Conservation (phyloP, 2,113 vertebrate species). For the Halichoeres trimaculatus region DNA sequence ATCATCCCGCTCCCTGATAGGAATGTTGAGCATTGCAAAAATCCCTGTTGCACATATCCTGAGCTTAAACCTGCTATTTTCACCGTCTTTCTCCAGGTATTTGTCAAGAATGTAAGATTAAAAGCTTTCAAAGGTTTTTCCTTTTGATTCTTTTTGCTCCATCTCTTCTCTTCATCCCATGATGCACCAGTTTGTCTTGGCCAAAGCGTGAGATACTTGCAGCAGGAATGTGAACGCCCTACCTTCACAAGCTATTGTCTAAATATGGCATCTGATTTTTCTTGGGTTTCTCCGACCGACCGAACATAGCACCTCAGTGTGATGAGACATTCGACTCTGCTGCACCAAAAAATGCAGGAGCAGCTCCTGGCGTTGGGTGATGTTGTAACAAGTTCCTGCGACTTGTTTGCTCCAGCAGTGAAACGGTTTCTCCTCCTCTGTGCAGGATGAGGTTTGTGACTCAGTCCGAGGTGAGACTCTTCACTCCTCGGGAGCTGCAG, state of each 20-base stretch:
- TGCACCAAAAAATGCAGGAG: background rate
- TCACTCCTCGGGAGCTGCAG: slow-evolving; percentile 2
- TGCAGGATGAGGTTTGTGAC: slow-evolving; percentile 10
- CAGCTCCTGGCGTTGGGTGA: background rate
- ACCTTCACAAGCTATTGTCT: slow-evolving; percentile 48
- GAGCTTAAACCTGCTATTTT: background rate
- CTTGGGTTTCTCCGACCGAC: slow-evolving; percentile 12
- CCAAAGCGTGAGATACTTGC: slow-evolving; percentile 14
- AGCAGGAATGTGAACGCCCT: slow-evolving; percentile 54
- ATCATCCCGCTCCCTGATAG: slow-evolving; percentile 32
- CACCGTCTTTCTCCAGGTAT: slow-evolving; percentile 6
- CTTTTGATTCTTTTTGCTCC: background rate
- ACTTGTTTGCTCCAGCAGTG: background rate
- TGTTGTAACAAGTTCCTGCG: slow-evolving; percentile 33
- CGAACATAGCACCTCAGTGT: slow-evolving; percentile 19
- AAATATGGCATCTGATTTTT: slow-evolving; percentile 52
- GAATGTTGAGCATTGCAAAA: slow-evolving; percentile 67
- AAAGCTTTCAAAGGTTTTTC: slow-evolving; percentile 10
- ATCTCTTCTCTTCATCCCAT: background rate
- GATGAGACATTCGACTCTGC: slow-evolving; percentile 24
- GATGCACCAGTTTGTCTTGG: slow-evolving; percentile 53
- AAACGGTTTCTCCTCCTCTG: too few relatives aligned
- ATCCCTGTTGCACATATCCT: slow-evolving; percentile 23
- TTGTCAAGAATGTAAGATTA: slow-evolving; percentile 22
- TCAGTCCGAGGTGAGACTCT: slow-evolving; percentile 32